phyloP scores from a whole-genome alignment of 2,797 vertebrate genomes.

The Falco naumanni region DNA sequence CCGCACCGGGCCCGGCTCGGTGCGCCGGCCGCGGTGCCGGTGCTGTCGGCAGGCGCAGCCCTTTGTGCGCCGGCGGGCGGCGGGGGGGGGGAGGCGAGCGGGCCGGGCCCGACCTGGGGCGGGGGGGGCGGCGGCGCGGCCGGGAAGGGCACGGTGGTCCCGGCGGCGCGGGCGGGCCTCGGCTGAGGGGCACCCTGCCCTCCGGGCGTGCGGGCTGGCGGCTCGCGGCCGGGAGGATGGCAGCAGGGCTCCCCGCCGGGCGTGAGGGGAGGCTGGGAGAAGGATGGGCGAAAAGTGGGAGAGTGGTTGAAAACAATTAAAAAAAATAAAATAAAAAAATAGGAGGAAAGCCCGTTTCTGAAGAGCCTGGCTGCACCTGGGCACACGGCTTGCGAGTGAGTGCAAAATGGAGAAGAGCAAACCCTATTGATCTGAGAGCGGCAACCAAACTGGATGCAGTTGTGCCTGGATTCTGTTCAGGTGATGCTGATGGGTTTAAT shows the following conservation, averaged over 20 bases:
- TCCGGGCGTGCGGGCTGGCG: background rate
- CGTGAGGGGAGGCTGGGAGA: background rate
- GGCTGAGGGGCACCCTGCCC: background rate
- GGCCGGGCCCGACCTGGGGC: background rate
- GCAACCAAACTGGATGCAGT: background rate
- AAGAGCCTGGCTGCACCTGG: background rate
- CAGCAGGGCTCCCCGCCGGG: background rate
- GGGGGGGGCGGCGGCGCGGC: background rate
- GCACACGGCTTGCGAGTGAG: background rate
- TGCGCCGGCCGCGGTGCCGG: background rate
- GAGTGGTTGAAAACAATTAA: background rate
- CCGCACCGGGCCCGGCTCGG: background rate
- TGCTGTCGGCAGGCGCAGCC: background rate
- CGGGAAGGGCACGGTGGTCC: background rate
- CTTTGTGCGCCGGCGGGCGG: background rate
- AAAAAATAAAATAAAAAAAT: background rate
- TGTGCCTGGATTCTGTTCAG: background rate
- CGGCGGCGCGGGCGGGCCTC: background rate
- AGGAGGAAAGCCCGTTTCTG: background rate
- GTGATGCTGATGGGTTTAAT: background rate
- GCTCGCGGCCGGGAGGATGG: background rate
- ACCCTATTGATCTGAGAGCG: background rate
- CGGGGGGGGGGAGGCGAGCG: too few species aligned
- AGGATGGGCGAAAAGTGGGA: background rate
- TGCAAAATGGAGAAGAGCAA: conserved; percentile 54